Percentiles rank a stretch among this genome's conserved stretches.
phyloP scores from a whole-genome alignment of 1,140 invertebrate genomes.

The Drosophila malerkotliana region DNA sequence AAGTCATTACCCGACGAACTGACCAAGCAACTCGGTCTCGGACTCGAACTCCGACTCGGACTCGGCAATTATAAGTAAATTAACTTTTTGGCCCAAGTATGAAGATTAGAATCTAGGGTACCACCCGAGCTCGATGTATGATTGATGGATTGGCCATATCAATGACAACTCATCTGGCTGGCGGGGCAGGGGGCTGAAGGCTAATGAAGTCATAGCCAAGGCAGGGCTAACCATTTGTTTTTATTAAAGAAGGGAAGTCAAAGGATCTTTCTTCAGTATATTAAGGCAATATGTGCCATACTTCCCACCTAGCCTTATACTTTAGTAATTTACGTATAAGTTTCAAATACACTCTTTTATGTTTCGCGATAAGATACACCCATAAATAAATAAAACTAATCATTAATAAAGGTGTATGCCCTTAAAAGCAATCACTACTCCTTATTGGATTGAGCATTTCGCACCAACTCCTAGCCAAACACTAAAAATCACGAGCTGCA shows the following conservation, averaged over 20 bases:
- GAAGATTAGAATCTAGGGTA: slow-evolving; percentile 66
- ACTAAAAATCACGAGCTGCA: slow-evolving; percentile 50
- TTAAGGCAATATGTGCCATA: neutral
- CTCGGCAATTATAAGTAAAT: slow-evolving; percentile 83
- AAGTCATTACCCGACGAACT: slow-evolving; percentile 76
- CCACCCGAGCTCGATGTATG: slow-evolving; percentile 59
- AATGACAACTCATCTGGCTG: slow-evolving; percentile 64
- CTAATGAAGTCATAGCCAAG: slow-evolving; percentile 49
- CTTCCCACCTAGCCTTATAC: too few relatives aligned
- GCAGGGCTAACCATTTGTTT: slow-evolving; percentile 8
- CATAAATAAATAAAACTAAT: too few relatives aligned
- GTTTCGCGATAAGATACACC: too few relatives aligned
- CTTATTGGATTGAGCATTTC: slow-evolving; percentile 17
- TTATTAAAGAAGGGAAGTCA: neutral
- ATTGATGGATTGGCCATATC: slow-evolving; percentile 79
- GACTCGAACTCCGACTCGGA: slow-evolving; percentile 7
- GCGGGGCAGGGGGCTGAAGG: neutral
- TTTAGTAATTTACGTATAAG: too few relatives aligned
- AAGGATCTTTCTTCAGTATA: neutral
- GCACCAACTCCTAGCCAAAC: slow-evolving; percentile 15
- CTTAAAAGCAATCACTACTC: neutral
- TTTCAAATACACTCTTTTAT: too few relatives aligned
- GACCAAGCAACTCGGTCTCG: slow-evolving; percentile 28
- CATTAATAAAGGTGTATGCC: neutral
- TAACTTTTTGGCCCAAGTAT: slow-evolving; percentile 75